Evolutionary conservation across 2,797 vertebrate species (phyloP).

Genomic region (Phoxinus dragarum): DNA sequence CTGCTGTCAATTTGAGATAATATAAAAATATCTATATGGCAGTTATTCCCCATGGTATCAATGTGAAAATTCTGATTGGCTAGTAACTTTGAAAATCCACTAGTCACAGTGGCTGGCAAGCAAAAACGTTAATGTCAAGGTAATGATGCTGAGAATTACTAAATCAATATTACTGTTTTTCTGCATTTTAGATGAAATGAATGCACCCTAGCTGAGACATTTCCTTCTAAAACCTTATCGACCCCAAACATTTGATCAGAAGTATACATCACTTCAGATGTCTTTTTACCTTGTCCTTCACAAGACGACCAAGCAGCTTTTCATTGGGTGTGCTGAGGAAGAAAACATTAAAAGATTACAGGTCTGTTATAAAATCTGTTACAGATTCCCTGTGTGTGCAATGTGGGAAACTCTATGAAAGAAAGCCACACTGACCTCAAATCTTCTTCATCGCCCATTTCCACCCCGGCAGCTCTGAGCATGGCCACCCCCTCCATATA

Average conservation of each 20-base stretch:
- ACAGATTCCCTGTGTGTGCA: not conserved
- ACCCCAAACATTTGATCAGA: not conserved
- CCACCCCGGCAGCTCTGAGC: slow-evolving; percentile 91
- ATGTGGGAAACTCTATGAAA: not conserved
- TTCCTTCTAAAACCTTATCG: not conserved
- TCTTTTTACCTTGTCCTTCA: slow-evolving; percentile 93
- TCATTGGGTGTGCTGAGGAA: slow-evolving; percentile 93
- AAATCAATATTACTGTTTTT: not conserved
- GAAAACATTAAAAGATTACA: slow-evolving; percentile 34
- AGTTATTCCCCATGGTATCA: too few species aligned
- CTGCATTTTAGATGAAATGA: not conserved
- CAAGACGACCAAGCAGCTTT: slow-evolving; percentile 94
- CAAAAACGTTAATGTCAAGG: too few species aligned
- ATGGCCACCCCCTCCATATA: slow-evolving; percentile 92
- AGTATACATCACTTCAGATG: not conserved
- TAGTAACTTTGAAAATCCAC: too few species aligned
- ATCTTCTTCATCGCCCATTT: slow-evolving; percentile 98
- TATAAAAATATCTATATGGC: too few species aligned
- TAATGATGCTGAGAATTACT: not conserved
- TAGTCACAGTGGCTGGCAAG: too few species aligned
- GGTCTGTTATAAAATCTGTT: not conserved
- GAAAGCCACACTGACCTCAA: slow-evolving; percentile 84
- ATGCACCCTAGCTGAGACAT: not conserved
- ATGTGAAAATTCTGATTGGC: too few species aligned
- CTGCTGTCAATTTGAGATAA: too few species aligned